A percentile compares a stretch with the other conserved stretches of the same genome.
Conservation (phyloP, 2,797 vertebrate genomes). For the Fratercula arctica region DNA sequence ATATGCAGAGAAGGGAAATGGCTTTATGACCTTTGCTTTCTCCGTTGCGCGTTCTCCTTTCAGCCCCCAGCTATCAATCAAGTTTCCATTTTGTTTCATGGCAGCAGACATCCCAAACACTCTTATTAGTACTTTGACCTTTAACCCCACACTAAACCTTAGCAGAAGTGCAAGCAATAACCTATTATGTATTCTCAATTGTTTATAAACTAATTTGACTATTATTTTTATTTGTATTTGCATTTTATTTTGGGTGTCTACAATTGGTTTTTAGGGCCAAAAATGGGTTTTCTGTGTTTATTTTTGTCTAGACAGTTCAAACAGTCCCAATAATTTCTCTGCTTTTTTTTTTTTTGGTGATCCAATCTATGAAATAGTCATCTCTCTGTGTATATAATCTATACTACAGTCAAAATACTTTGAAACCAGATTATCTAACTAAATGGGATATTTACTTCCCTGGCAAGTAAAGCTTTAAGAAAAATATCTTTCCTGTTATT, state of each 20-base stretch:
- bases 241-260: not conserved
- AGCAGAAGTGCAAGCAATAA: conserved; percentile 80
- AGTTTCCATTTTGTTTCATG: conserved; percentile 98
- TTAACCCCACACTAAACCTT: conserved; percentile 86
- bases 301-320: not conserved
- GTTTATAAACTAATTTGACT: conserved; percentile 79
- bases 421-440: not conserved
- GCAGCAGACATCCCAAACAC: conserved; percentile 98
- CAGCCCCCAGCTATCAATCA: conserved; percentile 95
- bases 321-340: not conserved
- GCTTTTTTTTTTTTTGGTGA: not conserved
- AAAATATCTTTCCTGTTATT: not conserved
- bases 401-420: not conserved
- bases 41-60: conserved; percentile 80
- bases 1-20: conserved; percentile 85
- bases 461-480: not conserved
- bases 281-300: not conserved
- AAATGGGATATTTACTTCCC: not conserved
- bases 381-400: not conserved
- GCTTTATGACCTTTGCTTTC: conserved; percentile 88
- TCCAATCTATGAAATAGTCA: not conserved
- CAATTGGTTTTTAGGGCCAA: not conserved
- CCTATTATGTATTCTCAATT: conserved; percentile 76
- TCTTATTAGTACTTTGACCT: conserved; percentile 97
- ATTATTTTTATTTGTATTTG: conserved; percentile 47